Percentiles rank a stretch among this genome's conserved stretches.
phyloP scores from a whole-genome alignment of 1,140 invertebrate genomes.

The Theocolax elegans region DNA sequence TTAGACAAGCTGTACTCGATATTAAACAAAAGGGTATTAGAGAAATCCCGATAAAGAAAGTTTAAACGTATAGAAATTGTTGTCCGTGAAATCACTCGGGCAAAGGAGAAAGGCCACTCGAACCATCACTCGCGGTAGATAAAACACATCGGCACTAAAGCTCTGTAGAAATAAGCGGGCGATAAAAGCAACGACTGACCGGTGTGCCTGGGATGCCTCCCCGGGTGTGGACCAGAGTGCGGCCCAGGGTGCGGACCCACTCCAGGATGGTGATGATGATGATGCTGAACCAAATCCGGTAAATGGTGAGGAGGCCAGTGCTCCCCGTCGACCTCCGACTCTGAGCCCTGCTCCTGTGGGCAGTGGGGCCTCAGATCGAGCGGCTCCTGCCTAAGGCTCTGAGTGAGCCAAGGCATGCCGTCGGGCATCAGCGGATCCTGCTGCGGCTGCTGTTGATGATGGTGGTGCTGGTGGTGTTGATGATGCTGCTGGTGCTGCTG shows the following conservation, averaged over 20 bases:
- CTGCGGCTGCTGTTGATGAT: slow-evolving; percentile 51
- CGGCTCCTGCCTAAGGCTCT: slow-evolving; percentile 78
- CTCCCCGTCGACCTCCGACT: slow-evolving; percentile 53
- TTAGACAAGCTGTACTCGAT: no score
- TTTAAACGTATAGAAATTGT: no score
- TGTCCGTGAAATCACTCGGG: no score
- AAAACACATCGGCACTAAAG: no score
- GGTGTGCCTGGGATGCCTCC: slow-evolving; percentile 55
- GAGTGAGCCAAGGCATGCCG: slow-evolving; percentile 79
- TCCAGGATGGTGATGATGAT: slow-evolving; percentile 53
- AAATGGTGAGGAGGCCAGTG: slow-evolving; percentile 52
- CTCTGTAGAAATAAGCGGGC: no score
- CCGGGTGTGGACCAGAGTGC: background rate
- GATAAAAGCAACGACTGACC: slow-evolving; percentile 47
- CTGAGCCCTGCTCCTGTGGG: slow-evolving; percentile 55
- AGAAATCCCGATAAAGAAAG: no score
- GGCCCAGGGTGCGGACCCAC: slow-evolving; percentile 23
- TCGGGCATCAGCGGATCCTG: slow-evolving; percentile 54
- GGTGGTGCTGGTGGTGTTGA: slow-evolving; percentile 45
- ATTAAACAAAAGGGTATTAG: no score
- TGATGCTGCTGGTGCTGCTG: slow-evolving; percentile 47
- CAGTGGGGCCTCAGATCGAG: slow-evolving; percentile 83
- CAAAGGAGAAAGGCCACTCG: no score
- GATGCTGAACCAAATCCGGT: slow-evolving; percentile 45
- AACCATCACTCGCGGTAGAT: no score